Evolutionary conservation across 2,113 vertebrate species (phyloP), one percentile per base, ranked within the genome.

Genomic region (Lota lota): DNA sequence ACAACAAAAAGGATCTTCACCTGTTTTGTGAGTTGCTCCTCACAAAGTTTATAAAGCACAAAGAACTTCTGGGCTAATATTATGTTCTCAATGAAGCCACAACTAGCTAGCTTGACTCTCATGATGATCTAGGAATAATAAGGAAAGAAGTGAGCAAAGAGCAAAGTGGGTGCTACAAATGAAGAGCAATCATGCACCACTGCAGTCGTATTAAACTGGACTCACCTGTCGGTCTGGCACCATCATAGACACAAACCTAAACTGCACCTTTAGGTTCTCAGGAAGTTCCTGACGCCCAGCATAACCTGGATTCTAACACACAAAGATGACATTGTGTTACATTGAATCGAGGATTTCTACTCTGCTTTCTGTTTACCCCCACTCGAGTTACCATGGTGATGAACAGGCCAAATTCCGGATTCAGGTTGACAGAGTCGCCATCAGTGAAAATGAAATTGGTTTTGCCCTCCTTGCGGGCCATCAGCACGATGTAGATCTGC

Each of bases 11-110:
- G 50, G 24, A 22, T 28, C 53, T 59, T 75, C 85, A 95, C 94
- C 94, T 96, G 95, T 64, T 96, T 96, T 18, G 94, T 94, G 16
- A 96, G 95, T 67, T 96, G 94, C 59, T 96, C 95, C 79, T 96
- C 95, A 50, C 94, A 96, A 66, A 96, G 92, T 82, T 95, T 93
- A 59, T 95, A 96, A 68, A 96, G 94, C 68, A 94, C 91, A 70
- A 94, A 95, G 81, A 96, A 96, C 77, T 96, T 96, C 40, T 94
- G 93, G 69, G 94, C 91, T 75, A 96, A 85, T 12, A 92, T 40
- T 18, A 94, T 85, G 28, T 94, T 96, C 11, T 96, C 93, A 76
- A 92, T 92, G 88, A 96, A 96, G 71, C 94, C 94, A 0, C 93
- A 94, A 70, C 94, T 95, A 79, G 95, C 95, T 66, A 96, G 92